These are phyloP conservation scores for Parotocinclus haroldoi DNA, from an alignment of 2,797 vertebrate species.

Conservation along the genomic window DNA sequence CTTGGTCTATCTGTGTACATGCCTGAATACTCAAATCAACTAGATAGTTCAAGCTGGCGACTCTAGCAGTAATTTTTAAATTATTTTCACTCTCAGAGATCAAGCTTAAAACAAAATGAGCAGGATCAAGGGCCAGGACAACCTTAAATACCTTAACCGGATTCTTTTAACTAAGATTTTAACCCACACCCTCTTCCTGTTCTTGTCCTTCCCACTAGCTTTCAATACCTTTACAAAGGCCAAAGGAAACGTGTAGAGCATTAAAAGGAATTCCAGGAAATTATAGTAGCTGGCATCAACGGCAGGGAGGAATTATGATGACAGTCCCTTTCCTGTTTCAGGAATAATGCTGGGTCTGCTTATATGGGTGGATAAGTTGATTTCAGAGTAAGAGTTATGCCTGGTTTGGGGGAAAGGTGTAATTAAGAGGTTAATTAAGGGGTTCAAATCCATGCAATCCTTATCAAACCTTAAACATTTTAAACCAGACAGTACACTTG, in stretches of 20 bases:
- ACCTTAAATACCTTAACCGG: neutral
- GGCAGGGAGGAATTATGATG: constrained; percentile 25
- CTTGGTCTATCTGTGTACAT: too few species aligned
- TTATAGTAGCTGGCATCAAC: constrained; percentile 52
- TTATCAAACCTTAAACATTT: too few species aligned
- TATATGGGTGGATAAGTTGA: neutral
- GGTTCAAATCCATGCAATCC: too few species aligned
- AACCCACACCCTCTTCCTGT: constrained; percentile 2
- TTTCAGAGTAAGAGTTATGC: constrained; percentile 6
- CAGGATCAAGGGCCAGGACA: neutral
- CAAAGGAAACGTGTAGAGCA: constrained; percentile 41
- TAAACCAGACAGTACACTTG: too few species aligned
- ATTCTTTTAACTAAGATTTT: constrained; percentile 8
- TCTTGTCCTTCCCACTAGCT: neutral
- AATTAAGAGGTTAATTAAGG: too few species aligned
- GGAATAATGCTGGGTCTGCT: constrained; percentile 9
- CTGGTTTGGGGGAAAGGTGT: neutral
- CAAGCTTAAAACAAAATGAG: constrained; percentile 2
- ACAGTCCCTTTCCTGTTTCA: constrained; percentile 3
- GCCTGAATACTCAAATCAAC: too few species aligned
- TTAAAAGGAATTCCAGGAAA: constrained; percentile 51
- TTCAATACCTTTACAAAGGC: too few species aligned
- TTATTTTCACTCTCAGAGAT: neutral
- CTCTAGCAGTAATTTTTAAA: too few species aligned
- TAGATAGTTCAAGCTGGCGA: too few species aligned